Percentiles rank a stretch among this genome's conserved stretches.
Conservation (phyloP, 2,888 invertebrate species). For the Thelaira solivaga region DNA sequence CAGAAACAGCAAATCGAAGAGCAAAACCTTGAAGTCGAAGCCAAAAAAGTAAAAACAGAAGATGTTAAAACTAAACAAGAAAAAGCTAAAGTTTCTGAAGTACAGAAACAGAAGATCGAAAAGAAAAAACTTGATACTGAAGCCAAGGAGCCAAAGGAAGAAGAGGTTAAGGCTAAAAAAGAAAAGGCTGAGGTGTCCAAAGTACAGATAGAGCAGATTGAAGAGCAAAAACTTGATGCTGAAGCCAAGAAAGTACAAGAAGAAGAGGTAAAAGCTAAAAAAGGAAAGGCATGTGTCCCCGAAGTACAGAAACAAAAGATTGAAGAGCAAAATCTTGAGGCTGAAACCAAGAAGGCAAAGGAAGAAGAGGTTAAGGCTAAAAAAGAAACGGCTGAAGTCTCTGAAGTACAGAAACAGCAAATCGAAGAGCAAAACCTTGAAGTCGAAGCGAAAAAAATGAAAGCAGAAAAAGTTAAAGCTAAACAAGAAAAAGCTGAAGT, state of each 20-base stretch:
- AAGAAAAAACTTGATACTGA: not conserved
- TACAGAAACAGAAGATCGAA: conserved; percentile 1
- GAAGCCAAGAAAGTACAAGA: conserved; percentile 60
- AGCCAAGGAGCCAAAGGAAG: not conserved
- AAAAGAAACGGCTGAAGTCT: conserved; percentile 35
- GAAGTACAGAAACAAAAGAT: not conserved
- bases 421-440: conserved; percentile 23
- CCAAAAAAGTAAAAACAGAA: conserved; percentile 20
- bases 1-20: conserved; percentile 12
- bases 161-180: not conserved
- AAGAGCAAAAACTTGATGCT: conserved; percentile 41
- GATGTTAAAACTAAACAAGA: not conserved
- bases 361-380: conserved; percentile 23
- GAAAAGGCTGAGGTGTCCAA: conserved; percentile 22
- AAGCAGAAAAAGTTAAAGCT: not conserved
- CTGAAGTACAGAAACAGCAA: conserved; percentile 28
- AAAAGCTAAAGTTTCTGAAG: conserved; percentile 4
- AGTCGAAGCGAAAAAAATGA: conserved; percentile 25
- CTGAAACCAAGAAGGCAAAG: not conserved
- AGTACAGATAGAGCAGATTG: not conserved
- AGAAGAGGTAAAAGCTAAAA: not conserved
- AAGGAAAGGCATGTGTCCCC: not conserved
- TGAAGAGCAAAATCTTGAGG: not conserved
- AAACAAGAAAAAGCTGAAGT: conserved; percentile 26
- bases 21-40: conserved; percentile 27